These are phyloP conservation scores for Mirounga angustirostris DNA, from an alignment of 2,113 vertebrate species.

Conservation along the genomic window DNA sequence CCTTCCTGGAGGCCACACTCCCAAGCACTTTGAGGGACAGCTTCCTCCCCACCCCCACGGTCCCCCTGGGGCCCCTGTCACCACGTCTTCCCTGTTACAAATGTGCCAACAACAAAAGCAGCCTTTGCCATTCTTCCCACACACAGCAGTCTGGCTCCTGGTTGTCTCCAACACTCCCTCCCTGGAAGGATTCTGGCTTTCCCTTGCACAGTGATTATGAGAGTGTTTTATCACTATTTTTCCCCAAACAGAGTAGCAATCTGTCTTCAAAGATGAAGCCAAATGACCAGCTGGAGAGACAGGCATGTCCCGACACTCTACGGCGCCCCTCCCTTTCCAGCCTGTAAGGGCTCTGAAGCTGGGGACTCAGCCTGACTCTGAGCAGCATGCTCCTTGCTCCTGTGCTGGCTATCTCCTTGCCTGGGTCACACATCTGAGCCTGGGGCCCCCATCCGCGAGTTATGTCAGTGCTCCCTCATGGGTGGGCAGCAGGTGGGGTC, in stretches of 20 bases:
- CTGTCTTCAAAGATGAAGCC: background rate
- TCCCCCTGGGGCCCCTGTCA: too few relatives aligned
- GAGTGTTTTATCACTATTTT: background rate
- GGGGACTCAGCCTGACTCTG: background rate
- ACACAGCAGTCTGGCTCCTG: accelerated
- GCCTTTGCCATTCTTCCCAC: accelerated
- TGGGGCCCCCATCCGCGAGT: background rate
- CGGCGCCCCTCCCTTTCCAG: accelerated
- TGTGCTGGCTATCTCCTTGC: background rate
- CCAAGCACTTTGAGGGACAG: too few relatives aligned
- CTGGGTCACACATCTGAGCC: background rate
- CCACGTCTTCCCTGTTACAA: background rate
- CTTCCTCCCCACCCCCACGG: background rate
- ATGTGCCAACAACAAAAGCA: background rate
- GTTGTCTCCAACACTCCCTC: accelerated
- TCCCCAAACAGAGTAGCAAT: background rate
- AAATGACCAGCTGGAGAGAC: background rate
- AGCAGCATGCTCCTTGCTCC: too few relatives aligned
- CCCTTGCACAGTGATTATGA: background rate
- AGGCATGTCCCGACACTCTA: background rate
- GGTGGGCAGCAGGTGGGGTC: background rate
- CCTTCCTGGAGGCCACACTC: background rate
- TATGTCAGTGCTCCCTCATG: background rate
- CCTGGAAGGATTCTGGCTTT: background rate
- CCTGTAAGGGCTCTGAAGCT: background rate